Evolutionary conservation across 2,797 vertebrate species (phyloP), one percentile per base, ranked within the genome.

Genomic region (Chelmon rostratus): DNA sequence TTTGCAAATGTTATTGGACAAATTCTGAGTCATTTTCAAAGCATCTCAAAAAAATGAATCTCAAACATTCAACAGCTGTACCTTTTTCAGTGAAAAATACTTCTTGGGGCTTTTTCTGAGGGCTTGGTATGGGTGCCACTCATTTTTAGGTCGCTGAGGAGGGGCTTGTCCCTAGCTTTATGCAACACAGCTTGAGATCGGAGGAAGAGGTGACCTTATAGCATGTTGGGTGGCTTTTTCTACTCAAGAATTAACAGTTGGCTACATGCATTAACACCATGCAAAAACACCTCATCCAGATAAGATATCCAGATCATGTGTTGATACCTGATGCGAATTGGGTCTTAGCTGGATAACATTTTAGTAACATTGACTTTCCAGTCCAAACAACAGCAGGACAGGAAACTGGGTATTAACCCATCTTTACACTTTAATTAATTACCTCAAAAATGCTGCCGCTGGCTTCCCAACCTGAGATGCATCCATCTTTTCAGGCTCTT

Each of bases 241-340:
- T 19, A 40, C 28, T 33, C n/a, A 10, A 37, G 8, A 68, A 63
- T 13, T 2, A 31, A 31, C 25, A 40, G 50, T 40, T 33, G 33
- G 19, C 35, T 53, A 62, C 77, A 37, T 62, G 46, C 35, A 66
- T 66, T 65, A 70, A n/a, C 73, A 46, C 54, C 28, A 67, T 49
- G 37, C 5, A 42, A 67, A 23, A 33, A 13, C 6, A 35, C 31
- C 31, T 35, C 65, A 16, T 21, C n/a, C n/a, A n/a, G n/a, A n/a
- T n/a, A n/a, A n/a, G n/a, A n/a, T n/a, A n/a, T 23, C 18, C 10
- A 28, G 33, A 66, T 31, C 2, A 35, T 28, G 52, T 42, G 44
- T 44, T 31, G n/a, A 69, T 49, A 52, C 11, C 50, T 3, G 8
- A 47, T 52, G 46, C 54, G 46, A 63, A 62, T 53, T 8, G 19